Evolutionary conservation across 2,888 invertebrate species (phyloP), one percentile per base, ranked within the genome.

Genomic region (Lycophotia porphyrea): DNA sequence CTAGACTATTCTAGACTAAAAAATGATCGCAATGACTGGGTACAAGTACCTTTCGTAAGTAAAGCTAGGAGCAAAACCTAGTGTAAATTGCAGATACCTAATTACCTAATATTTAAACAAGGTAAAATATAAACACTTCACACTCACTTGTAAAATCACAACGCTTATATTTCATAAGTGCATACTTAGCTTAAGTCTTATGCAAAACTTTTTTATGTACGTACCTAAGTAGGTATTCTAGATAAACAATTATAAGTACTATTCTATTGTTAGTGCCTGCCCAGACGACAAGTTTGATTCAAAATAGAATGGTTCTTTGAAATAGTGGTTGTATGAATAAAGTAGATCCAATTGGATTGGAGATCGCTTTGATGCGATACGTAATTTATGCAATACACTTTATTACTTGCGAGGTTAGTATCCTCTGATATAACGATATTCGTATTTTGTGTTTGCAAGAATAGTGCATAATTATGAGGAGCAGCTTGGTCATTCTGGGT

Each of bases 271-370:
- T 31, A 71, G 36, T 34, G 31, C 21, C 24, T 5, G 42, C 42
- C 47, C 7, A 67, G 55, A 77, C 39, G 63, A 71, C 21, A 67
- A 71, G 44, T 78, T 68, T 58, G n/a, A 77, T 78, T 39, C 7
- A 39, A 76, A 36, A 66, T 52, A 44, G 70, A 70, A 52, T 65
- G 21, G 78, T 39, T 52, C 39, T 63, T 39, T n/a, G 8, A 8
- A 52, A 52, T 52, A 24, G 1, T 49, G 0, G 5, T 49, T 61
- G 60, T 36, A 34, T 24, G 24, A 34, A 66, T 58, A n/a, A 69
- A 66, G 27, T 44, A n/a, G 77, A 31, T 63, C 24, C 13, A 60
- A n/a, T 24, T n/a, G 36, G 11, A 42, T 52, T 44, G 36, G 63
- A 61, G 27, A 55, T 80, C 15, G 31, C 31, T 63, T 52, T 31